Evolutionary conservation across 2,888 invertebrate genomes (phyloP).

Genomic region (Synergus umbraculus): DNA sequence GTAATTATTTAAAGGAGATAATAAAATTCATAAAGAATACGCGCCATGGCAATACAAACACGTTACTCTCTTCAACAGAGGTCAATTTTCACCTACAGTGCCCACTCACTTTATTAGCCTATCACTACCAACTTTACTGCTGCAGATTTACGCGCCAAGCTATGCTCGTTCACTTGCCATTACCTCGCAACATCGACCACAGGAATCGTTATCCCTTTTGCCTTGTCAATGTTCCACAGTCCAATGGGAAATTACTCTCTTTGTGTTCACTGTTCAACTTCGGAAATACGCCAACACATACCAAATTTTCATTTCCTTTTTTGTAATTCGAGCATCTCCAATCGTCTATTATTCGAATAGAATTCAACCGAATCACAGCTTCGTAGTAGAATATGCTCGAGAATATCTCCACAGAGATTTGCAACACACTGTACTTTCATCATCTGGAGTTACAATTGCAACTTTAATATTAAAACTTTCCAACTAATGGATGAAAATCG

Average conservation of each 20-base stretch:
- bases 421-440: not conserved
- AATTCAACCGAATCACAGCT: not conserved
- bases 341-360: not conserved
- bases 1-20: not conserved
- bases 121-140: conserved; percentile 59
- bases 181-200: conserved; percentile 44
- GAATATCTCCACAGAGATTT: not conserved
- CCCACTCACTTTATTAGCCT: conserved; percentile 64
- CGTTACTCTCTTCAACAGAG: conserved; percentile 16
- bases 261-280: conserved; percentile 1
- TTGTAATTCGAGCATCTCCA: not conserved
- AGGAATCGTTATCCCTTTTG: conserved; percentile 37
- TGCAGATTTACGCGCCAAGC: conserved; percentile 61
- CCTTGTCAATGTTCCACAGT: conserved; percentile 9
- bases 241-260: conserved; percentile 13
- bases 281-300: not conserved
- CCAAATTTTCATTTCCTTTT: not conserved
- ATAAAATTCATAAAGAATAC: too few species aligned
- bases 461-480: not conserved
- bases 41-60: too few species aligned
- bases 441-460: not conserved
- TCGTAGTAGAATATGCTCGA: not conserved
- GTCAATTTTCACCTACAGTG: conserved; percentile 41
- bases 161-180: conserved; percentile 48
- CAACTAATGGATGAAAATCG: too few species aligned